Base-by-base conservation (phyloP, 2,888 invertebrate genomes). In the Drosophila pseudotakahashii region DNA sequence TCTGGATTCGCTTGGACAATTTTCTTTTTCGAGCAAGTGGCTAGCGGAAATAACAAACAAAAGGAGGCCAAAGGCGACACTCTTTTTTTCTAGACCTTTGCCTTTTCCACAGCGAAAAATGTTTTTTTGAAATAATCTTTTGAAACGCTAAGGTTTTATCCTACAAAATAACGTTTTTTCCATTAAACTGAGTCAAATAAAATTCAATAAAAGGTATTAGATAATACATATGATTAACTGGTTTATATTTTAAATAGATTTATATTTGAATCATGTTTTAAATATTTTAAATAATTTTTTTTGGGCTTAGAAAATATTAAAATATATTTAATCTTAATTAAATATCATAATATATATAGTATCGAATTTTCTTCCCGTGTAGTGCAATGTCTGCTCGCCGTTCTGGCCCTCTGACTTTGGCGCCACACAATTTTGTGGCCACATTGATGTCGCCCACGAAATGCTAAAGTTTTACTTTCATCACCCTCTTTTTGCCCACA, bases 371-470 rank as follows among this genome's bases (percentile, higher is more conserved):
- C 34, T 14, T 10, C 14, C 42, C 7, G 42, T 9, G 39, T 19
- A 50, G 19, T 26, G 23, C 32, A 36, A 14, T 30, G 11, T 57
- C 44, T 14, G 51, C 2, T 34, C 7, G 23, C 13, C 7, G 32
- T 32, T 32, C 10, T 45, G 34, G 26, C 39, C 19, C 37, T 2
- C 26, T 30, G 34, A 36, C 39, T 62, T 39, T 63, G 63, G 63
- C 51, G 63, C 63, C 66, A 63, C 47, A 53, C 52, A 52, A 39
- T 66, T 66, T 41, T 63, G 66, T 53, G 63, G 63, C 41, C 66
- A 47, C 66, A 66, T 53, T 47, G 47, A 66, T 53, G 52, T 66
- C 64, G 54, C 41, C 54, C 14, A 54, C 42, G 34, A 54, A 63
- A 63, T 58, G 58, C 14, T 26, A 47, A 63, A 64, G 66, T 66